phyloP scores from a whole-genome alignment of 2,113 vertebrate species.

The Corapipo altera region DNA sequence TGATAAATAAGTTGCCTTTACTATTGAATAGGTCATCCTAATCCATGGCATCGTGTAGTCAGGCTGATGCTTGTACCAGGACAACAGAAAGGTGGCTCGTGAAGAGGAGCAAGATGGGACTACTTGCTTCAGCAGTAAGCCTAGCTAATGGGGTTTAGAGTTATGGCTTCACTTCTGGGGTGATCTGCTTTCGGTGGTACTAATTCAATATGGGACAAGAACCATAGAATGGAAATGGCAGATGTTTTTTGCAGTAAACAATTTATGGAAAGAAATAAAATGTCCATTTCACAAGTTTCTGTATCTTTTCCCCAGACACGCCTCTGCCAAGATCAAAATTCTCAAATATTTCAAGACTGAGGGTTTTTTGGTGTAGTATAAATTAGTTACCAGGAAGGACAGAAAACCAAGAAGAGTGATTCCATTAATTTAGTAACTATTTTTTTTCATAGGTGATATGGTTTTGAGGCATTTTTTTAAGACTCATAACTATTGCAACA shows the following conservation, averaged over 20 bases:
- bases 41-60: background rate
- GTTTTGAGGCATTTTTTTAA: background rate
- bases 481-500: background rate
- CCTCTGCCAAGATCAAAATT: background rate
- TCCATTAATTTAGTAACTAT: background rate
- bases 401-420: background rate
- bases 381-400: background rate
- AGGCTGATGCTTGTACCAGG: background rate
- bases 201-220: background rate
- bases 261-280: background rate
- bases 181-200: background rate
- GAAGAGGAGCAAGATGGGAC: background rate
- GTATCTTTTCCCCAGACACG: background rate
- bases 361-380: background rate
- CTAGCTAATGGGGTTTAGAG: background rate
- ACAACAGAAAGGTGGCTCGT: background rate
- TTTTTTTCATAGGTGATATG: background rate
- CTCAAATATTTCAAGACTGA: background rate
- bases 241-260: background rate
- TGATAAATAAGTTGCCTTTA: background rate
- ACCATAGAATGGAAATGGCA: background rate
- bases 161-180: background rate
- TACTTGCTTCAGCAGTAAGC: background rate
- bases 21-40: background rate
- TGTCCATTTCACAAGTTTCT: background rate